Base-by-base conservation (phyloP, 2,888 invertebrate genomes). In the Ichneumon xanthorius region DNA sequence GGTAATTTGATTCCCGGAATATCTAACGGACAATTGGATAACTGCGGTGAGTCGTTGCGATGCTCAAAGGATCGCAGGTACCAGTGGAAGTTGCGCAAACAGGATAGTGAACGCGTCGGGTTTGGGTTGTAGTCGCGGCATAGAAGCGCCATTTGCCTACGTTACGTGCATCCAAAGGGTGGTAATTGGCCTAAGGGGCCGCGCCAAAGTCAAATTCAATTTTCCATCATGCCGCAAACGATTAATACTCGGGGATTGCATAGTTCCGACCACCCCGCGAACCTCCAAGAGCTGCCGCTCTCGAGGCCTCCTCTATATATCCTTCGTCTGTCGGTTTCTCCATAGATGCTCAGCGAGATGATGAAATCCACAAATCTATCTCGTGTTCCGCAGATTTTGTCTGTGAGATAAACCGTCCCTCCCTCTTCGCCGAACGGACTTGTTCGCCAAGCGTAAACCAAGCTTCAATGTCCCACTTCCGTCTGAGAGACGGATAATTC, bases 1-100 rank as follows among this genome's bases (percentile, higher is more conserved):
- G 71, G 87, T 91, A 91, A 92, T 92, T 92, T 88, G 87, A 91
- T 91, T 92, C 88, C 86, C 85, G 86, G 88, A 33, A 78, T 61
- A 63, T 68, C 22, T 61, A 78, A 78, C 55, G 65, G 61, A 79
- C 48, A 80, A 85, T 80, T 71, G 76, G 75, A 88, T 89, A 89
- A 88, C 88, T 84, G 86, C 85, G 84, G 89, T 89, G 90, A 82
- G 78, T 85, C 73, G 81, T 80, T 75, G 65, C 50, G 58, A 45
- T 67, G 80, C 79, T 90, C 91, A 92, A 92, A 91, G 91, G 90
- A 80, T 87, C 81, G 19, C 71, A 75, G 53, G 55, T 45, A 63
- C 26, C 63, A 4, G 55, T 58, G 72, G 48, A 55, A 58, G 68
- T 48, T 63, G 70, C 68, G 61, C 76, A 73, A 80, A 61, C 63